phyloP scores from a whole-genome alignment of 37 sponge, comb jelly and placozoan species.

The Spongilla lacustris region DNA sequence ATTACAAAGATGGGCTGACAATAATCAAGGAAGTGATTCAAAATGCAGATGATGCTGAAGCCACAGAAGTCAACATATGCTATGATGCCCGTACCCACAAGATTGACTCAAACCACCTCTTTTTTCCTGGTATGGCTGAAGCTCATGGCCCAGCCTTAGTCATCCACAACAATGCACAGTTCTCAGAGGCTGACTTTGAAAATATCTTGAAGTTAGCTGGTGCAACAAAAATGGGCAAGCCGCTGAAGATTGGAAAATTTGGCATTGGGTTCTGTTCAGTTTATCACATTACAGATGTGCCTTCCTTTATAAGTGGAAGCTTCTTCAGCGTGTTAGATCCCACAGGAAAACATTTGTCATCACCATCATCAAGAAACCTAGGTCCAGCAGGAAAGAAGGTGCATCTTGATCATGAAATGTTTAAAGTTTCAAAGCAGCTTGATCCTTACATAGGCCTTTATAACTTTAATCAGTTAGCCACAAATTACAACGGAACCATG shows the following conservation, averaged over 20 bases:
- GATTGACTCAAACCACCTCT: background rate
- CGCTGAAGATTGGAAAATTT: slow-evolving; percentile 65
- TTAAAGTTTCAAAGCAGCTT: slow-evolving; percentile 19
- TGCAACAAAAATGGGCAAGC: slow-evolving; percentile 35
- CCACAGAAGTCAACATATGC: slow-evolving; percentile 30
- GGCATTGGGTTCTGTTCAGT: slow-evolving; percentile 52
- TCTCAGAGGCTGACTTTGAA: slow-evolving; percentile 54
- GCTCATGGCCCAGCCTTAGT: slow-evolving; percentile 39
- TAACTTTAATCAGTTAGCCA: background rate
- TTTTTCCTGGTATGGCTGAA: slow-evolving; percentile 15
- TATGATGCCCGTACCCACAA: slow-evolving; percentile 5
- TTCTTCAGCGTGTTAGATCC: slow-evolving; percentile 71
- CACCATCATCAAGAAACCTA: background rate
- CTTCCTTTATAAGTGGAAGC: slow-evolving; percentile 62
- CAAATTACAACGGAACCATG: slow-evolving; percentile 44
- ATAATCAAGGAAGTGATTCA: slow-evolving; percentile 56
- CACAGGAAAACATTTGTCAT: slow-evolving; percentile 30
- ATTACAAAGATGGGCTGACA: slow-evolving; percentile 29
- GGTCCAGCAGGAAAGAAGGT: background rate
- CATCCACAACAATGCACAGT: slow-evolving; percentile 28
- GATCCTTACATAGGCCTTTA: slow-evolving; percentile 41
- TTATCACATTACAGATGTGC: slow-evolving; percentile 66
- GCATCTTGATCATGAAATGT: background rate
- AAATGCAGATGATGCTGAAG: slow-evolving; percentile 60
- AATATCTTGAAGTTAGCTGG: slow-evolving; percentile 64